Base-by-base conservation (phyloP, 2,888 invertebrate species). In the Drosophila mimetica region DNA sequence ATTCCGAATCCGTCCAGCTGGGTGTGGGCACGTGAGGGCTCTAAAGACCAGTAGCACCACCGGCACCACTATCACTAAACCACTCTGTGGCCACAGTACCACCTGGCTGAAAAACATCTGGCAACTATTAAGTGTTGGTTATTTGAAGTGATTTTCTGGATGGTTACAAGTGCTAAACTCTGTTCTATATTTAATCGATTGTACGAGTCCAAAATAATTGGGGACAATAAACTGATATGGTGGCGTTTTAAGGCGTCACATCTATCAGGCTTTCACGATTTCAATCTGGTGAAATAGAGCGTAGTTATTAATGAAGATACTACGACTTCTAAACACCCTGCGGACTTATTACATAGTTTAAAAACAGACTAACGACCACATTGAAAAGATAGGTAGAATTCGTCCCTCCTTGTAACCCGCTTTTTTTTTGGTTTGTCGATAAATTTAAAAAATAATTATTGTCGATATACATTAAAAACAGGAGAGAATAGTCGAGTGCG, bases 1-100 rank as follows among this genome's bases (percentile, higher is more conserved):
- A 77, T 63, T 74, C 52, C 34, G 20, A 70, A 58, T 70, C 51
- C 28, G 8, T 51, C 64, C 78, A 78, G 65, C 75, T 77, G 81
- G 34, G 32, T 65, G 51, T 53, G 39, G 59, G 44, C 80, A 74
- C 52, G 59, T 84, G 64, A 34, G 16, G 66, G 18, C 11, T 36
- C 13, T 30, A 42, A 65, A 66, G 42, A 64, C 66, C 63, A n/a
- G 65, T 66, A 66, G 65, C 69, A 41, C 32, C 63, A 44, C 25
- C 16, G 36, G 34, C 52, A 25, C 53, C 44, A 16, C 39, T 53
- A 47, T 37, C 60, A 37, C n/a, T 28, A 22, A 4, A n/a, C 16
- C n/a, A 39, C 39, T 39, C 13, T 18, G 13, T 9, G 5, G 25
- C 18, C 34, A 11, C 25, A 32, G 18, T n/a, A 13, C 14, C 64